Percentiles rank a stretch among this genome's conserved stretches.
These are phyloP conservation scores for Ammodytes marinus DNA, from an alignment of 2,113 vertebrate genomes.

Conservation along the genomic window DNA sequence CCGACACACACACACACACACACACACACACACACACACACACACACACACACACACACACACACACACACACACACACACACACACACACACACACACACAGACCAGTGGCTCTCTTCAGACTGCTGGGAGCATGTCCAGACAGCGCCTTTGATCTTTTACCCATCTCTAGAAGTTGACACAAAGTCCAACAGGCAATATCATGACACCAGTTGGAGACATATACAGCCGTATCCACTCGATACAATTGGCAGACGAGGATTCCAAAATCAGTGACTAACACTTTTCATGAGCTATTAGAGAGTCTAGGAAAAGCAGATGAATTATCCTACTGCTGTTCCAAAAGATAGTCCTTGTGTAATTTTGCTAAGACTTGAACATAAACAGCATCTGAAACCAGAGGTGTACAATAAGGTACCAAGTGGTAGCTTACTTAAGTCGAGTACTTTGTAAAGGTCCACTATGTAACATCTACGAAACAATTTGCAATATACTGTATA, in stretches of 20 bases:
- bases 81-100: no score
- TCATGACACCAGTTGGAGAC: neutral
- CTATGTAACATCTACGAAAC: no score
- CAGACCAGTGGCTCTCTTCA: conserved; percentile 11
- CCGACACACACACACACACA: neutral
- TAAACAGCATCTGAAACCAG: neutral
- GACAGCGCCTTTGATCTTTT: neutral
- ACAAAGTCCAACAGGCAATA: conserved; percentile 13
- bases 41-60: no score
- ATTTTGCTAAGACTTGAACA: neutral
- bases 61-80: no score
- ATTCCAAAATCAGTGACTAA: neutral
- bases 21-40: neutral
- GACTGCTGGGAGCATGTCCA: conserved; percentile 24
- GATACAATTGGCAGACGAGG: neutral
- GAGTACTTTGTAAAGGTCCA: no score
- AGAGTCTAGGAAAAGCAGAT: conserved; percentile 2
- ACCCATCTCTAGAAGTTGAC: neutral
- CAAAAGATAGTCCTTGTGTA: neutral
- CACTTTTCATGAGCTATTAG: neutral
- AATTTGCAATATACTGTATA: no score
- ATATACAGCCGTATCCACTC: neutral
- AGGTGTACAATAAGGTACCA: neutral
- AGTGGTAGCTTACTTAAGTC: neutral
- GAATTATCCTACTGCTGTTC: neutral